These are phyloP conservation scores for Capreolus pygargus DNA, from an alignment of 2,113 vertebrate genomes.

Conservation along the genomic window DNA sequence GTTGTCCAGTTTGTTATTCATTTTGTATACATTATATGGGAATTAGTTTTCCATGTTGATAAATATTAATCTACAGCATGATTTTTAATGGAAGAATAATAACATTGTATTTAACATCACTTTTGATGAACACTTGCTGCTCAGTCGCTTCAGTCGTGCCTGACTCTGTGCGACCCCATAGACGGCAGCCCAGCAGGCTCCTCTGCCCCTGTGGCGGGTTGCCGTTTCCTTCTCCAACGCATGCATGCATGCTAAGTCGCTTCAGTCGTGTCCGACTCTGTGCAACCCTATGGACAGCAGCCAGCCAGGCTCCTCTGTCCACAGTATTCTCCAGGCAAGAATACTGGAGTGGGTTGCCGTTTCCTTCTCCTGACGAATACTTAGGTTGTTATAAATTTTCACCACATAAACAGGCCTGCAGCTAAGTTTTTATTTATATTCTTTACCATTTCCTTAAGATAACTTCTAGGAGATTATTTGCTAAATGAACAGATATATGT, in stretches of 20 bases:
- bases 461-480: not conserved
- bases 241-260: not conserved
- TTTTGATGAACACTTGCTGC: not conserved
- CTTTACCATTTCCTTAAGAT: not conserved
- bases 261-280: not conserved
- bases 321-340: not conserved
- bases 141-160: not conserved
- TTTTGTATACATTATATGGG: not conserved
- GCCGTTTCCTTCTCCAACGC: not conserved
- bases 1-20: not conserved
- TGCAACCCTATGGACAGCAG: not conserved
- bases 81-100: not conserved
- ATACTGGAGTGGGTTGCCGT: not conserved
- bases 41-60: not conserved
- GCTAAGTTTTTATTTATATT: not conserved
- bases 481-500: not conserved
- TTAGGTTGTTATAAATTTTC: not conserved
- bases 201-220: not conserved
- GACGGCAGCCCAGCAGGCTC: not conserved
- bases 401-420: not conserved
- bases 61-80: not conserved
- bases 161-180: not conserved
- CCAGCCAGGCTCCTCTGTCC: not conserved
- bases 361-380: not conserved
- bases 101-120: not conserved